phyloP scores from a whole-genome alignment of 2,113 vertebrate genomes.

The Tylochromis polylepis region DNA sequence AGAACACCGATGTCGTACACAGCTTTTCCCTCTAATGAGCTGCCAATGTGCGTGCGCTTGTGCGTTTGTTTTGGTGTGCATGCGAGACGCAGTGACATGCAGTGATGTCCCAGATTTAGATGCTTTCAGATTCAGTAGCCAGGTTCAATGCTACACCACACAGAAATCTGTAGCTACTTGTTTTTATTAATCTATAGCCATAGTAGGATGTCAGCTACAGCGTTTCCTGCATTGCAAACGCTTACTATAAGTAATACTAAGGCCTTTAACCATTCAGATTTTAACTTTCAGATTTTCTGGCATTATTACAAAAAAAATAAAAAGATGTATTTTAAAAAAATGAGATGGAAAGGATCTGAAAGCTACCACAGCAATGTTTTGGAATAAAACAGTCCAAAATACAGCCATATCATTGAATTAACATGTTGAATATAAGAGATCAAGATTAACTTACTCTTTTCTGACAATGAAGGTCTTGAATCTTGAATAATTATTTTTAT shows the following conservation, averaged over 20 bases:
- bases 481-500: background rate
- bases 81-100: constrained; percentile 5
- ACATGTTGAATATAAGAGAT: background rate
- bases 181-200: background rate
- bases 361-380: too few species aligned
- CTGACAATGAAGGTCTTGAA: background rate
- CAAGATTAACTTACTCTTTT: background rate
- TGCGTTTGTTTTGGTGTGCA: background rate
- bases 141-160: background rate
- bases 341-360: too few species aligned
- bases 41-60: constrained; percentile 13
- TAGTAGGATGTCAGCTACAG: background rate
- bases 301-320: too few species aligned
- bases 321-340: too few species aligned
- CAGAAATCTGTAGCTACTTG: background rate
- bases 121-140: constrained; percentile 9
- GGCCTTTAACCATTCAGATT: background rate
- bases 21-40: constrained; percentile 52
- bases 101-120: constrained; percentile 52
- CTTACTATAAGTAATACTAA: background rate
- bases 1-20: constrained; percentile 30
- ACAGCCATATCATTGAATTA: background rate
- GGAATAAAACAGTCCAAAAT: too few species aligned
- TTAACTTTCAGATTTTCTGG: background rate
- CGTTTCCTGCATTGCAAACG: background rate